phyloP scores from a whole-genome alignment of 2,888 invertebrate species.

The Acrobasis consociella region DNA sequence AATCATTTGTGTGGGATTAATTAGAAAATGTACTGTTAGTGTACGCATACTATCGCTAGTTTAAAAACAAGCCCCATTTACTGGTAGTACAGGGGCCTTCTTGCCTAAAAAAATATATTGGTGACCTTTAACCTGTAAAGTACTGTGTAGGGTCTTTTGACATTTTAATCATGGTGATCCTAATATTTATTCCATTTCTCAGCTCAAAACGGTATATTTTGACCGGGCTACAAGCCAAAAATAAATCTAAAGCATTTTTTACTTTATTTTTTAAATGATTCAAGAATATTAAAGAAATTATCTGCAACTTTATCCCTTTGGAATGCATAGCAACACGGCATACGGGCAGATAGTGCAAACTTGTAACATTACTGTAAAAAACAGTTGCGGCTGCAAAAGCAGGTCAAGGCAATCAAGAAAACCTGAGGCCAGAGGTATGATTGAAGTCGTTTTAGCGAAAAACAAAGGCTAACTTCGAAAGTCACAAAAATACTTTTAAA shows the following conservation, averaged over 20 bases:
- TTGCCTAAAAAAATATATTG: too few species aligned
- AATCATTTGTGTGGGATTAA: too few species aligned
- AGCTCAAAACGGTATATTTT: neutral
- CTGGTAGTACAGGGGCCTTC: too few species aligned
- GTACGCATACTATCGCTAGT: too few species aligned
- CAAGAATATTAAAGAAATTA: neutral
- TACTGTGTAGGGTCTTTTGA: too few species aligned
- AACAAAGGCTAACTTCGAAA: neutral
- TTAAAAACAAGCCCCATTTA: too few species aligned
- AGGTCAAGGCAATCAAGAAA: slow-evolving; percentile 9
- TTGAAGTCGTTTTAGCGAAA: slow-evolving; percentile 1
- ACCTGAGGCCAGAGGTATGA: neutral
- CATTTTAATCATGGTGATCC: too few species aligned
- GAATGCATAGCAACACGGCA: neutral
- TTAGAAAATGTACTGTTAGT: too few species aligned
- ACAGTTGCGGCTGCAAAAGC: neutral
- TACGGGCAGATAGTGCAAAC: neutral
- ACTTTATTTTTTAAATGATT: neutral
- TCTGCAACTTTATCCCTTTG: neutral
- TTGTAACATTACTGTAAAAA: slow-evolving; percentile 24
- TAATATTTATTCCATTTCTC: too few species aligned
- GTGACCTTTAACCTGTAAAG: too few species aligned
- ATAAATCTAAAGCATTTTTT: neutral
- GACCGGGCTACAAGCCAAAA: neutral
- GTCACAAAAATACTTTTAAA: neutral